Conservation (phyloP, 2,888 invertebrate species). For the Creontiades dilutus region DNA sequence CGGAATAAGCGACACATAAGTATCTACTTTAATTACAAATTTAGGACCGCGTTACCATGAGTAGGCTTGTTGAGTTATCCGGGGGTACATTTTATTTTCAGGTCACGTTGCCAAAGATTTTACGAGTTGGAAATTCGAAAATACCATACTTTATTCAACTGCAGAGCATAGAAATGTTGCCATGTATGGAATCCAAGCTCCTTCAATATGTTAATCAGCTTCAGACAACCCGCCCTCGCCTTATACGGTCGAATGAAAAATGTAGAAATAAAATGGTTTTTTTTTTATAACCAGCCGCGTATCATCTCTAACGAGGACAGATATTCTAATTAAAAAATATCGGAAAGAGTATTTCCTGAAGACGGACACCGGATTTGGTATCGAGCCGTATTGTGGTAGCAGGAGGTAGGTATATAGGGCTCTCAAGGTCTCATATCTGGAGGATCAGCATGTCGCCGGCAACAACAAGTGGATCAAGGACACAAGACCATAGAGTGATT, state of each 20-base stretch:
- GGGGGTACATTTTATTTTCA: neutral
- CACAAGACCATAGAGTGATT: slow-evolving; percentile 35
- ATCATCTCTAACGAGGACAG: neutral
- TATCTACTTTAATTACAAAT: neutral
- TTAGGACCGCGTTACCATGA: neutral
- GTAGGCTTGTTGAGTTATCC: neutral
- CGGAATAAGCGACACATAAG: neutral
- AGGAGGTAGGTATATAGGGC: neutral
- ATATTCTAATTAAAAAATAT: neutral
- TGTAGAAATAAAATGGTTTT: neutral
- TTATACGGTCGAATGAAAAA: slow-evolving; percentile 17
- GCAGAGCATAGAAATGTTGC: neutral
- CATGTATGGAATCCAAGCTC: neutral
- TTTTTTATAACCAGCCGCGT: neutral
- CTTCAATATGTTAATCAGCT: neutral
- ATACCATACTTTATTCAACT: neutral
- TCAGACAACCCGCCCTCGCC: neutral
- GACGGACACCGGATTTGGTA: slow-evolving; percentile 17
- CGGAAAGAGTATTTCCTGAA: neutral
- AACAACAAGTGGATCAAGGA: slow-evolving; percentile 55
- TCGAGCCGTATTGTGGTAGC: neutral
- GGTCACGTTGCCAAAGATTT: neutral
- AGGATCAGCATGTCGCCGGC: slow-evolving; percentile 21
- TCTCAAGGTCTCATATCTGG: slow-evolving; percentile 39
- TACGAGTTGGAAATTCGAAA: neutral